phyloP scores from a whole-genome alignment of 2,888 invertebrate species.

The Monochamus alternatus region DNA sequence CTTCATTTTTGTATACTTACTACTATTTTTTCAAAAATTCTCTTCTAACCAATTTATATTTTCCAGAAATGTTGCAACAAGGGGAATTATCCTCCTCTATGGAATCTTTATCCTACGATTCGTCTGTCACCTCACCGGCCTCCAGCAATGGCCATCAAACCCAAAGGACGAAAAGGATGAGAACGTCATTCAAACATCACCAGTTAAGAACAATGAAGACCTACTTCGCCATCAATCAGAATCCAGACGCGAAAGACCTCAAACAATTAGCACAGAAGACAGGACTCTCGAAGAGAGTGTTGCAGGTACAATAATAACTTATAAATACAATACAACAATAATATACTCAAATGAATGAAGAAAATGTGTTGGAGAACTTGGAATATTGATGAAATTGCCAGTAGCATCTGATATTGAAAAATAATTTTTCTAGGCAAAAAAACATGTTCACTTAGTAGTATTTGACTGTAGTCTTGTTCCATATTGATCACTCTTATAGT shows the following conservation, averaged over 20 bases:
- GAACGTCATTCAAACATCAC: conserved; percentile 99
- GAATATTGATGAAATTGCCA: no score
- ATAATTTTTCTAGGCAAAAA: no score
- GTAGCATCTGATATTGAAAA: no score
- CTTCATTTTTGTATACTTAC: no score
- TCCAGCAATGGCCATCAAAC: conserved; percentile 74
- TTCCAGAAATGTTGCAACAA: conserved; percentile 82
- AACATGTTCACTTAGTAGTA: no score
- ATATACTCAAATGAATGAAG: no score
- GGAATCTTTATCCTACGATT: conserved; percentile 85
- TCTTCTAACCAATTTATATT: conserved; percentile 3
- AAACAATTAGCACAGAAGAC: conserved; percentile 99
- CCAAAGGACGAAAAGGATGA: conserved; percentile 93
- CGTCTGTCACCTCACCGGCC: conserved; percentile 81
- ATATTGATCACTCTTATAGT: no score
- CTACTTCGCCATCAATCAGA: conserved; percentile 99
- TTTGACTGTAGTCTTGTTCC: no score
- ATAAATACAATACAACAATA: no score
- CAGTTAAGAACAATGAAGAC: conserved; percentile 99
- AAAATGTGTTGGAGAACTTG: no score
- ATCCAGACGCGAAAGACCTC: conserved; percentile 99
- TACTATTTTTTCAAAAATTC: no score
- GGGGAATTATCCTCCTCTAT: conserved; percentile 84
- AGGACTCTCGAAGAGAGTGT: conserved; percentile 95
- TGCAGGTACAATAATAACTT: conserved; percentile 82